phyloP scores from a whole-genome alignment of 92 coral and sea anemone species.

The Zoanthus sansibaricus region DNA sequence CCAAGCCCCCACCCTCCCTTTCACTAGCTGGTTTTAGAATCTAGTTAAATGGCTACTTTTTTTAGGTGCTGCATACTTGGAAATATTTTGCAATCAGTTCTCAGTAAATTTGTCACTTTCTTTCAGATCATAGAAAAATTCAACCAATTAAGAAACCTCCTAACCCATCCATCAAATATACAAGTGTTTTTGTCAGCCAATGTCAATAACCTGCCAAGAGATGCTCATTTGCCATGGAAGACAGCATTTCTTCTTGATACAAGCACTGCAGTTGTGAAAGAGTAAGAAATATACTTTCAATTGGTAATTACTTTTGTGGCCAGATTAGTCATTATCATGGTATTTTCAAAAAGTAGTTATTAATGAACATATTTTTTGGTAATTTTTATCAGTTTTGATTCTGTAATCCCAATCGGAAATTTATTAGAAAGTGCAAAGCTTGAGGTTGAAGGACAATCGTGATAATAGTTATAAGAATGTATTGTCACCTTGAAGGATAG shows the following conservation, averaged over 20 bases:
- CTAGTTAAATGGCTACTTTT: not conserved
- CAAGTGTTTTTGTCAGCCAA: constrained; percentile 92
- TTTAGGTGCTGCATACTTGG: too few relatives aligned
- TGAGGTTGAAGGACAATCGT: too few relatives aligned
- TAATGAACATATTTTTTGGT: too few relatives aligned
- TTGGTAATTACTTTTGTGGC: too few relatives aligned
- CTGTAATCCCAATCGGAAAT: too few relatives aligned
- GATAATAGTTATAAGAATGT: too few relatives aligned
- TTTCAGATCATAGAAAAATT: constrained; percentile 83
- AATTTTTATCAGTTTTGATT: too few relatives aligned
- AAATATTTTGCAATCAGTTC: too few relatives aligned
- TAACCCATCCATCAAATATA: constrained; percentile 82
- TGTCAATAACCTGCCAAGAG: constrained; percentile 78
- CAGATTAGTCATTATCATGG: not conserved
- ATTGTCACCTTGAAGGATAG: too few relatives aligned
- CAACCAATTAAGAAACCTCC: constrained; percentile 69
- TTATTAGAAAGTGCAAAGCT: too few relatives aligned
- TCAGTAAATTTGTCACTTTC: not conserved
- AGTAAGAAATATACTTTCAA: constrained; percentile 42
- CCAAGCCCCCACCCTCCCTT: too few relatives aligned
- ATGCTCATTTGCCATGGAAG: constrained; percentile 82
- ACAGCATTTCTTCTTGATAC: constrained; percentile 61
- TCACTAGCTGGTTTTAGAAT: too few relatives aligned
- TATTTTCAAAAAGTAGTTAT: not conserved
- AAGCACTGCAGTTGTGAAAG: constrained; percentile 58